Base-by-base conservation (phyloP, 2,113 vertebrate species). In the Mesembrinibis cayennensis region DNA sequence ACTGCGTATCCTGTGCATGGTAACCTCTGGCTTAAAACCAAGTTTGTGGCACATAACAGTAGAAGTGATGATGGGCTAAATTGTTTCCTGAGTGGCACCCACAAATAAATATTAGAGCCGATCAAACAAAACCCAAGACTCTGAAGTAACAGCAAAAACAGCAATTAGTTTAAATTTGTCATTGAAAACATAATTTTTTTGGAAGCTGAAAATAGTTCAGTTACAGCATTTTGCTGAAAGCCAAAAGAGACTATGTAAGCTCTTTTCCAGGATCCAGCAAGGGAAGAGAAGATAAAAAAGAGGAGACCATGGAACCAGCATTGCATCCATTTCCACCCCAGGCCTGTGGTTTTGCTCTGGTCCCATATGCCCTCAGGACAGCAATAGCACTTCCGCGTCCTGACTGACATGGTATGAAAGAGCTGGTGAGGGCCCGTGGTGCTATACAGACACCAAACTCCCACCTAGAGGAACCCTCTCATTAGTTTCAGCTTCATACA, bases 31-130 rank as follows among this genome's bases (percentile, higher is more conserved):
- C 86, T 82, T 77, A 83, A 82, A 90, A 72, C 42, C 45, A 73
- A 74, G 16, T 77, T 88, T 85, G 53, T 47, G 29, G 36, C 58
- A 85, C 58, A 92, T 69, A 65, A 13, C 62, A 56, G 49, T 40
- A 80, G 80, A 83, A 90, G 55, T 49, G 72, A 73, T 77, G 80
- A 93, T 92, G 76, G 50, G 67, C 61, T 92, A 85, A 94, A 90
- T 61, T 86, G 53, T 52, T 95, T 93, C 74, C 44, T 90, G 78
- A 94, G 66, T 82, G 76, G 79, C 63, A 88, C 74, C 82, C 72
- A 72, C 67, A 88, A 92, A 93, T 92, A 94, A 93, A 92, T 93
- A 90, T 82, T 93, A 95, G 40, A 90, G 40, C 71, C 56, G 40
- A 80, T 88, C n/a, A 22, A 93, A 94, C 71, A 86, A 93, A 92